Conservation (phyloP, 2,797 vertebrate species). For the Astyanax mexicanus region DNA sequence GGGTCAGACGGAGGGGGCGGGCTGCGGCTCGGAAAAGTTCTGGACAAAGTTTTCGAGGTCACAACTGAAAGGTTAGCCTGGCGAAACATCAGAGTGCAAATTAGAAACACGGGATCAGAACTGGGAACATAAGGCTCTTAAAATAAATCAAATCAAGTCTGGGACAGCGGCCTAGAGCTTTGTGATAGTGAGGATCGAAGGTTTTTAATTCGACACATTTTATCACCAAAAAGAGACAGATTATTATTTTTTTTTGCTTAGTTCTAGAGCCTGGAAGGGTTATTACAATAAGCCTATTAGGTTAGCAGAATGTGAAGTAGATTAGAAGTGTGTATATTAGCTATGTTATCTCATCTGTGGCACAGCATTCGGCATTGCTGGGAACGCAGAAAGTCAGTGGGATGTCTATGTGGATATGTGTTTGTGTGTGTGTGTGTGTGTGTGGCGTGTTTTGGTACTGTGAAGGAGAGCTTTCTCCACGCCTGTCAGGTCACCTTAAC, state of each 20-base stretch:
- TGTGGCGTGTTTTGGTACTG: slow-evolving; percentile 27
- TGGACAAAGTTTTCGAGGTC: slow-evolving; percentile 13
- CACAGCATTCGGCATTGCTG: slow-evolving; percentile 30
- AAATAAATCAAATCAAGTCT: neutral
- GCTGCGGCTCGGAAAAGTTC: slow-evolving; percentile 23
- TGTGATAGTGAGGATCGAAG: neutral
- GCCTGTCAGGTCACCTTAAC: slow-evolving; percentile 25
- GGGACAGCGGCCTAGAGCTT: neutral
- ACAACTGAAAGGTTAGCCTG: neutral
- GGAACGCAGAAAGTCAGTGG: slow-evolving; percentile 32
- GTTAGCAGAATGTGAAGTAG: slow-evolving; percentile 34
- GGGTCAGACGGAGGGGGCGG: slow-evolving; percentile 35
- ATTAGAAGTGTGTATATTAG: slow-evolving; percentile 31
- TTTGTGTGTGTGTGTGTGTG: too few relatives aligned
- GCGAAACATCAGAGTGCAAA: neutral
- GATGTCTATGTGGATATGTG: slow-evolving; percentile 37
- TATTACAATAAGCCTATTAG: slow-evolving; percentile 33
- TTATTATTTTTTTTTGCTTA: neutral
- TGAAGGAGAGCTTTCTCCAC: slow-evolving; percentile 40
- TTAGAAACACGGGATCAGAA: too few relatives aligned
- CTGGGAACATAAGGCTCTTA: neutral
- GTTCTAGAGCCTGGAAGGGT: neutral
- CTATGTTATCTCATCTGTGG: slow-evolving; percentile 33
- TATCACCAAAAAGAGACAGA: neutral
- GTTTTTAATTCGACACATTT: neutral